Evolutionary conservation across 1,140 invertebrate genomes (phyloP).

Genomic region (Chymomyza costata): DNA sequence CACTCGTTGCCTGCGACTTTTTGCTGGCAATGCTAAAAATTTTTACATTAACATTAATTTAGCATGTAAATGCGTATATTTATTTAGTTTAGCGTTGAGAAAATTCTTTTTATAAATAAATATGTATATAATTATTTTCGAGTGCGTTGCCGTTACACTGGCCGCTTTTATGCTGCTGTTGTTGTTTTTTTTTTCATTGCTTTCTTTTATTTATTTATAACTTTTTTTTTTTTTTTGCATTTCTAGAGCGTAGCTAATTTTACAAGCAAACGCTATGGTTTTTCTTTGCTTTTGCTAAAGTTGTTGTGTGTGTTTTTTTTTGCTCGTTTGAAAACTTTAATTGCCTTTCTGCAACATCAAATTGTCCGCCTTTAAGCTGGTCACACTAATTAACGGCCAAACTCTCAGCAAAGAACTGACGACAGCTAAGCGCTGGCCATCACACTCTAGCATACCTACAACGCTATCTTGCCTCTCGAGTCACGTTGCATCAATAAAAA

Average conservation of each 20-base stretch:
- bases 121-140: constrained; percentile 8
- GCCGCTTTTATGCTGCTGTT: constrained; percentile 7
- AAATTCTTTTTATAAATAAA: constrained; percentile 1
- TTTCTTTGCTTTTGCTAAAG: background rate
- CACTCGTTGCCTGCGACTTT: constrained; percentile 22
- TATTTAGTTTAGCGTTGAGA: constrained; percentile 28
- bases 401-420: too few species aligned
- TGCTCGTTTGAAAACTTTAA: too few species aligned
- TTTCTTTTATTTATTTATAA: constrained; percentile 14
- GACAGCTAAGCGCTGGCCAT: too few species aligned
- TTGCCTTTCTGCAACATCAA: constrained; percentile 3
- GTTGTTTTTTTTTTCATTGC: background rate
- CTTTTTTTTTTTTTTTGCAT: constrained; percentile 23
- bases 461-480: too few species aligned
- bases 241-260: constrained; percentile 51
- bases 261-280: constrained; percentile 20
- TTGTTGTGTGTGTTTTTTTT: too few species aligned
- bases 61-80: constrained; percentile 55
- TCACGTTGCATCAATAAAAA: too few species aligned
- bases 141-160: constrained; percentile 26
- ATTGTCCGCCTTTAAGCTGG: constrained; percentile 22
- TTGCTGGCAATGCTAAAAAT: constrained; percentile 28
- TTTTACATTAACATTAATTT: constrained; percentile 45
- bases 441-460: too few species aligned
- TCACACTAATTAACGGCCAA: constrained; percentile 17